Conservation (phyloP, 2,888 invertebrate species). For the Petrolisthes cinctipes region DNA sequence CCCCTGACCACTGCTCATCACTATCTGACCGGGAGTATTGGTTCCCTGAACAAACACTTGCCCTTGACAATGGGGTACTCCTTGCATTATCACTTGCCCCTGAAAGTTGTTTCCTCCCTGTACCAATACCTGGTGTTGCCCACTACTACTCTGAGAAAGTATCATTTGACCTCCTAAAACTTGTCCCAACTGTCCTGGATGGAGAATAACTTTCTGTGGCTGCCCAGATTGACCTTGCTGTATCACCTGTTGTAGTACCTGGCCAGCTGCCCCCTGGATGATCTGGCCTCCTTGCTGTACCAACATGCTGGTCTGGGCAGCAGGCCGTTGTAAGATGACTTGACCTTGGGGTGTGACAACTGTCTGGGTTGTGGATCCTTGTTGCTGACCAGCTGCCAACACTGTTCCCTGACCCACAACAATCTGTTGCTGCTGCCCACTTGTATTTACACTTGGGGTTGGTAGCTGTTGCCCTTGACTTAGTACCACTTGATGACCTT, state of each 20-base stretch:
- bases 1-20: conserved; percentile 54
- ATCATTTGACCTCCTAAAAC: conserved; percentile 65
- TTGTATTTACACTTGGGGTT: neutral
- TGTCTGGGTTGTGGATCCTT: conserved; percentile 44
- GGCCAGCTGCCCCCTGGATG: conserved; percentile 66
- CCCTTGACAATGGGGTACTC: conserved; percentile 62
- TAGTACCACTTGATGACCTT: conserved; percentile 55
- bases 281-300: conserved; percentile 69
- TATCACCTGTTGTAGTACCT: conserved; percentile 58
- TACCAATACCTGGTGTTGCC: conserved; percentile 64
- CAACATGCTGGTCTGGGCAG: conserved; percentile 52
- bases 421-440: conserved; percentile 37
- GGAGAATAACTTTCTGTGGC: conserved; percentile 64
- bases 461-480: conserved; percentile 54
- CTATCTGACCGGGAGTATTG: conserved; percentile 51
- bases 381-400: conserved; percentile 42
- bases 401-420: conserved; percentile 54
- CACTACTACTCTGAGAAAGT: conserved; percentile 64
- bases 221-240: conserved; percentile 63
- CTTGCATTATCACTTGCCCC: conserved; percentile 68
- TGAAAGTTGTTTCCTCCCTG: conserved; percentile 73
- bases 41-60: conserved; percentile 60
- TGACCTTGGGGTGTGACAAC: conserved; percentile 62
- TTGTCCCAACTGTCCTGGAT: conserved; percentile 57
- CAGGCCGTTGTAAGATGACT: conserved; percentile 60